Conservation (phyloP, 2,113 vertebrate genomes). For the Pimephales promelas region DNA sequence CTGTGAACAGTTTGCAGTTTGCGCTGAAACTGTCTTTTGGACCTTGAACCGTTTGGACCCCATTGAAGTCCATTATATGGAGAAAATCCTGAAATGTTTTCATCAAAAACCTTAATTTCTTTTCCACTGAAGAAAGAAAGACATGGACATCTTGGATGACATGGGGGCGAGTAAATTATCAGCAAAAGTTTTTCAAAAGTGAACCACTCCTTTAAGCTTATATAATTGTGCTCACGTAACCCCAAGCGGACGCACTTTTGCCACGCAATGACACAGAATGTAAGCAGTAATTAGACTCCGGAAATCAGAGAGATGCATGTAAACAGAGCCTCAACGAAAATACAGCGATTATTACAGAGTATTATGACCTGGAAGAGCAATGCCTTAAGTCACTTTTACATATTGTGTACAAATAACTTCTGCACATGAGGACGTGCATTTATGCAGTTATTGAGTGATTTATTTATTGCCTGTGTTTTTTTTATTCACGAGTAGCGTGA, state of each 20-base stretch:
- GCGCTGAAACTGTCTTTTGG: no score
- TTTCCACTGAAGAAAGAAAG: no score
- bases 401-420: neutral
- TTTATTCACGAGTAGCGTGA: constrained; percentile 32
- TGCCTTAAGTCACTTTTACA: neutral
- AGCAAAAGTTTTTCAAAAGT: no score
- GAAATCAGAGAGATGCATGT: neutral
- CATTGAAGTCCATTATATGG: no score
- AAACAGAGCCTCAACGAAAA: neutral
- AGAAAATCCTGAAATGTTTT: no score
- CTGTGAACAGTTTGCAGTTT: no score
- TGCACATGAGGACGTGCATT: neutral
- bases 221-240: neutral
- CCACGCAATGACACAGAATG: neutral
- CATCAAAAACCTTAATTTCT: no score
- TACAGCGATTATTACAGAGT: neutral
- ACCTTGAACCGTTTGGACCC: no score
- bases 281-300: neutral
- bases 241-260: neutral
- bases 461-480: constrained; percentile 13
- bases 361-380: neutral
- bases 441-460: constrained; percentile 7
- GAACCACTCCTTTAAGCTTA: no score
- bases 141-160: no score
- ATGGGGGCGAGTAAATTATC: no score